Conservation (phyloP, 2,113 vertebrate species). For the Regulus satrapa region DNA sequence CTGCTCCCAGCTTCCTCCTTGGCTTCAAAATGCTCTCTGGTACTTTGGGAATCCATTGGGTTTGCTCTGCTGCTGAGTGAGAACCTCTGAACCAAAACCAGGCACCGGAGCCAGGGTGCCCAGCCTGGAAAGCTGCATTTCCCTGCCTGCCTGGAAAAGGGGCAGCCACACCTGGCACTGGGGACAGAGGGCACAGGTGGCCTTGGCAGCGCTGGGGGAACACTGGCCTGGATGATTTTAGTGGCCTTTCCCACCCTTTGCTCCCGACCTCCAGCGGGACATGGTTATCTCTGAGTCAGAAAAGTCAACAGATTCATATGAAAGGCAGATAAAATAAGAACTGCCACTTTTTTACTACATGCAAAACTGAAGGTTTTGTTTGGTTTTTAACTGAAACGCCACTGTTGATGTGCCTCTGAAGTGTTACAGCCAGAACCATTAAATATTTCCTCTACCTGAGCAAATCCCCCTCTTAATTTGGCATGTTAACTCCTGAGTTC, state of each 20-base stretch:
- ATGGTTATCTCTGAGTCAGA: rapidly evolving
- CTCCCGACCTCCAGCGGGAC: not conserved
- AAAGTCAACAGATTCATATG: not conserved
- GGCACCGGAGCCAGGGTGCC: rapidly evolving
- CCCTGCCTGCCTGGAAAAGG: not conserved
- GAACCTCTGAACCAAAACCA: not conserved
- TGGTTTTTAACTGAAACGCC: not conserved
- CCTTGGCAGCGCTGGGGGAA: not conserved
- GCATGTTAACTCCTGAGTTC: not conserved
- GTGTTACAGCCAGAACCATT: not conserved
- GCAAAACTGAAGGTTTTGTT: not conserved
- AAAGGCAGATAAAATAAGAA: not conserved
- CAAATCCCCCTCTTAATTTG: not conserved
- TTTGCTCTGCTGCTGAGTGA: not conserved
- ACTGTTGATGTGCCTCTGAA: not conserved
- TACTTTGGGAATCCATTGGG: not conserved
- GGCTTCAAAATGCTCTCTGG: not conserved
- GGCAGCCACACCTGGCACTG: not conserved
- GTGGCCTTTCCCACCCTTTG: not conserved
- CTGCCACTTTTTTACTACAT: not conserved
- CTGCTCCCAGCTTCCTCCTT: not conserved
- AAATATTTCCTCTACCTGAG: not conserved
- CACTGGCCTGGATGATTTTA: rapidly evolving
- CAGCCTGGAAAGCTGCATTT: too few relatives aligned
- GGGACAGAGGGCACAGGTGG: not conserved